Base-by-base conservation (phyloP, 2,113 vertebrate species). In the Mixornis gularis region DNA sequence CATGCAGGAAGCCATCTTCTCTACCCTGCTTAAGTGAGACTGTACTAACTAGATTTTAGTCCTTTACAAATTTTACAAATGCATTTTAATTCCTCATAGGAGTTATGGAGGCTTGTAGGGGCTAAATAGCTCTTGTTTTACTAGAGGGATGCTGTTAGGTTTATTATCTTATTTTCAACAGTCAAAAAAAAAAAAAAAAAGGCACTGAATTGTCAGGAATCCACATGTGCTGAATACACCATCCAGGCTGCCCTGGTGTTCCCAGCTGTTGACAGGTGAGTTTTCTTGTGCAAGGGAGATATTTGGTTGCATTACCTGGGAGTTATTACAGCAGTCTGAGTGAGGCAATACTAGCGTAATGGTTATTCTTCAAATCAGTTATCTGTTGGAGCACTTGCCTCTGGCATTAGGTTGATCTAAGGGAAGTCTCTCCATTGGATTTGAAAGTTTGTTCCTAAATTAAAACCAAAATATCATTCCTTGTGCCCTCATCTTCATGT, bases 381-480 rank as follows among this genome's bases (percentile, higher is more conserved):
- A 72, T 58, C 68, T 90, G 16, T 44, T 83, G 78, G 66, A 89
- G 26, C 1, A 1, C 49, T 87, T 85, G 49, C 74, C 65, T 87
- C 55, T 89, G 87, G 74, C 11, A 0, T 77, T 93, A 79, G 53
- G 80, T 84, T 94, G 79, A 70, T 83, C 53, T 89, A 76, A 85
- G 68, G 69, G 40, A 53, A 83, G 13, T 56, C 34, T 94, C 60
- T 92, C 49, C n/a, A 48, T 8, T 76, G 71, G 55, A 69, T 71
- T 73, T 89, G 46, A 69, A 92, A 87, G 64, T 65, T 87, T 84
- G 60, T 80, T 92, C 74, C 24, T 77, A 66, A 87, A 69, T 92
- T 81, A 87, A 92, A 94, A 70, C 0, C 8, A 85, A 90, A 82
- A 64, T 68, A 87, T 78, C 41, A 27, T 60, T 74, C 36, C 41